Evolutionary conservation across 2,113 vertebrate species (phyloP).

Genomic region (Podarcis cretensis): DNA sequence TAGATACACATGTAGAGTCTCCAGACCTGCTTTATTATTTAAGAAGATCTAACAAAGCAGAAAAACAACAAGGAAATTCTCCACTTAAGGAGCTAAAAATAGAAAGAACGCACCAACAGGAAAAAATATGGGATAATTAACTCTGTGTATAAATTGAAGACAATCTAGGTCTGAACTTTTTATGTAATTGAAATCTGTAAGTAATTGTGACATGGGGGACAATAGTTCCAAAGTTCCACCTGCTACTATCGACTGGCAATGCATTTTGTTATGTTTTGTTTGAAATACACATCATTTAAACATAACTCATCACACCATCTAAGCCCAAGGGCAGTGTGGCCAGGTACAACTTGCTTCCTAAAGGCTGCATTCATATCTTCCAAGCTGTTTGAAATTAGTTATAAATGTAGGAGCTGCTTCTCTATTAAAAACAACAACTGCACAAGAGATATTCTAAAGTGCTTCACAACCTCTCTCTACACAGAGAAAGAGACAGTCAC

Average conservation of each 20-base stretch:
- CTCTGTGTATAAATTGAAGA: conserved; percentile 8
- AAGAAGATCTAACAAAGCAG: conserved; percentile 58
- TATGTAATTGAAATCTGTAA: not conserved
- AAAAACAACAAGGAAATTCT: conserved; percentile 46
- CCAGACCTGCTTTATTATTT: conserved; percentile 64
- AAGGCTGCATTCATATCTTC: too few relatives aligned
- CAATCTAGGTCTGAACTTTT: not conserved
- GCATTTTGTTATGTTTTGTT: not conserved
- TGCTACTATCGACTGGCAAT: not conserved
- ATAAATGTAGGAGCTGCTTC: not conserved
- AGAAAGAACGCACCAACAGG: not conserved
- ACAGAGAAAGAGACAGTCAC: too few relatives aligned
- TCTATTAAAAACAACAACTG: not conserved
- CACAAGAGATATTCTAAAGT: too few relatives aligned
- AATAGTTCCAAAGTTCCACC: not conserved
- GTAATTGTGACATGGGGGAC: not conserved
- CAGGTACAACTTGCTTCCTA: not conserved
- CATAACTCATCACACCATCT: not conserved
- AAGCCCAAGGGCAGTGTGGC: not conserved
- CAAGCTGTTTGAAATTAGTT: not conserved
- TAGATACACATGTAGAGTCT: conserved; percentile 51
- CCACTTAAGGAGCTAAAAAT: conserved; percentile 48
- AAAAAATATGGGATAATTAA: conserved; percentile 17
- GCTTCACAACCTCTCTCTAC: too few relatives aligned
- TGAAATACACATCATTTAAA: not conserved